These are phyloP conservation scores for Amniataba percoides DNA, from an alignment of 2,797 vertebrate genomes.

Conservation along the genomic window DNA sequence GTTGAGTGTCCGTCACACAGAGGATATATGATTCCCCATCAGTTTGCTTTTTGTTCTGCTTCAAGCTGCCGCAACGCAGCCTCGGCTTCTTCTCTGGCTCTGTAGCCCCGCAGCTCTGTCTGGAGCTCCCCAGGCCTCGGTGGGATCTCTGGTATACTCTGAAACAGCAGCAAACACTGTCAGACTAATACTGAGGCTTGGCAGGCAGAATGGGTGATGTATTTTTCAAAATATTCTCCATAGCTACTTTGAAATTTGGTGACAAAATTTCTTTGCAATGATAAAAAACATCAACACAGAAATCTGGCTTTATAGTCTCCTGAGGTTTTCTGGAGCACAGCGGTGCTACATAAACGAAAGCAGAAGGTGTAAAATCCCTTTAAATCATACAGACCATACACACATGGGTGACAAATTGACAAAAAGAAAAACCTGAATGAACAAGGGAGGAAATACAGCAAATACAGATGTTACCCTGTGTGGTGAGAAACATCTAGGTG, in stretches of 20 bases:
- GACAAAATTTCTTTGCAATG: neutral
- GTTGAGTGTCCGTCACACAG: slow-evolving; percentile 26
- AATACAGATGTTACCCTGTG: no score
- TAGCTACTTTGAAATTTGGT: neutral
- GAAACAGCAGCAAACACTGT: slow-evolving; percentile 13
- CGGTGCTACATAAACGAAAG: neutral
- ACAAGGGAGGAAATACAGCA: no score
- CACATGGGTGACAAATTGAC: neutral
- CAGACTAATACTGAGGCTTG: neutral
- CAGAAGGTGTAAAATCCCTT: neutral
- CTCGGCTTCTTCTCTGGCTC: slow-evolving; percentile 72
- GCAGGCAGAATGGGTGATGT: neutral
- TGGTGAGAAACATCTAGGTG: no score
- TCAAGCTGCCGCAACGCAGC: slow-evolving; percentile 43
- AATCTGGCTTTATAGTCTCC: neutral
- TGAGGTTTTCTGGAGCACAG: neutral
- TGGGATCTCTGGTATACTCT: slow-evolving; percentile 94
- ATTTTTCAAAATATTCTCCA: neutral
- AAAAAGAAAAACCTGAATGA: no score
- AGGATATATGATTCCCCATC: slow-evolving; percentile 22
- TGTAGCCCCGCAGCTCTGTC: slow-evolving; percentile 92
- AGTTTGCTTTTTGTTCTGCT: slow-evolving; percentile 56
- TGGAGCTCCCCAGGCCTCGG: slow-evolving; percentile 93
- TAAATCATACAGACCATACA: neutral
- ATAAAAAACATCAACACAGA: neutral